These are phyloP conservation scores for Phengaris alcon DNA, from an alignment of 2,888 invertebrate species.

Conservation along the genomic window DNA sequence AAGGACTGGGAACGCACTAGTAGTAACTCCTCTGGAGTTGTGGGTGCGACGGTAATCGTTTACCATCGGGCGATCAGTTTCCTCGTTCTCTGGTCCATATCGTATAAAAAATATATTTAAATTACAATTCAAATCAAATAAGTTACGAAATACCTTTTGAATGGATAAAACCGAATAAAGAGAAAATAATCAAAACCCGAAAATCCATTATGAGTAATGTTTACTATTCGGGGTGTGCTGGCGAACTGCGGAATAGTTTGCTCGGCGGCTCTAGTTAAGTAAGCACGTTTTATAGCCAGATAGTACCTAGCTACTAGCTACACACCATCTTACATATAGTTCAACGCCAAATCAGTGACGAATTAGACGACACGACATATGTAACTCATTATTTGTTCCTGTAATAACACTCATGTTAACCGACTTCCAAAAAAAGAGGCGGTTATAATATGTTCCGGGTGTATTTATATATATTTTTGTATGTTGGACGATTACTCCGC, in stretches of 20 bases:
- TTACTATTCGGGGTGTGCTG: constrained; percentile 27
- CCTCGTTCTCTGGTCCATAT: no score
- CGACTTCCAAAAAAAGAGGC: no score
- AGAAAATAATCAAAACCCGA: constrained; percentile 48
- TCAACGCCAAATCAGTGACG: background rate
- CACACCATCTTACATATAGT: background rate
- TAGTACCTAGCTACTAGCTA: background rate
- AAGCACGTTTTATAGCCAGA: constrained; percentile 23
- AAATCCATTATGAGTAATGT: constrained; percentile 48
- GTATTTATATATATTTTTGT: no score
- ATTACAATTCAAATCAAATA: background rate
- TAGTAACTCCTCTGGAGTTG: no score
- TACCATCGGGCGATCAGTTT: no score
- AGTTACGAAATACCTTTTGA: constrained; percentile 42
- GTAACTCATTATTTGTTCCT: background rate
- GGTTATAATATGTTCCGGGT: no score
- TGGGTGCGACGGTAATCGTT: no score
- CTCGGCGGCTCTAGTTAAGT: constrained; percentile 6
- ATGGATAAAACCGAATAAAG: constrained; percentile 42
- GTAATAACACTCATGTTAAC: no score
- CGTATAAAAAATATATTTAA: background rate
- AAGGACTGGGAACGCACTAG: no score
- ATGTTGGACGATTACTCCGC: no score
- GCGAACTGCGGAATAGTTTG: constrained; percentile 37
- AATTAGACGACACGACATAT: constrained; percentile 3